Evolutionary conservation across 2,113 vertebrate genomes (phyloP).

Genomic region (Rhipidura dahli): DNA sequence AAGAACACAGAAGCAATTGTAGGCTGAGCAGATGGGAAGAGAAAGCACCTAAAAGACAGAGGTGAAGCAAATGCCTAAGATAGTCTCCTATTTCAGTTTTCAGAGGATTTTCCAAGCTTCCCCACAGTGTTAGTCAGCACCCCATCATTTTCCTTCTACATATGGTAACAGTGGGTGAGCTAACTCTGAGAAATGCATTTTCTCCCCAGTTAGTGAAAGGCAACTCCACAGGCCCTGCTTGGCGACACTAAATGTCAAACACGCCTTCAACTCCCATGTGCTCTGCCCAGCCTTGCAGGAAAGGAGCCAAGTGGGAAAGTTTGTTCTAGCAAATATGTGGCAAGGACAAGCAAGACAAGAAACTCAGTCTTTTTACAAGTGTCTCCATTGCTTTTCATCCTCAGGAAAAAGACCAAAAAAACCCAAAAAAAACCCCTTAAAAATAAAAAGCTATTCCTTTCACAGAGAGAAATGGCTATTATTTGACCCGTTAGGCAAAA

Average conservation of each 20-base stretch:
- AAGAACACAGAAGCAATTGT: conserved; percentile 42
- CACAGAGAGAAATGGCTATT: not conserved
- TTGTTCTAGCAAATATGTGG: not conserved
- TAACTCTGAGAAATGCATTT: conserved; percentile 43
- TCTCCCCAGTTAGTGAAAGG: conserved; percentile 29
- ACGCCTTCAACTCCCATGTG: not conserved
- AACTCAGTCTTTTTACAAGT: not conserved
- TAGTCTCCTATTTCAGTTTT: conserved; percentile 68
- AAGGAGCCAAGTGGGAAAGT: not conserved
- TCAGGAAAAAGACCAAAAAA: not conserved
- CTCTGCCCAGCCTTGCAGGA: not conserved
- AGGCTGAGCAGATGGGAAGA: conserved; percentile 24
- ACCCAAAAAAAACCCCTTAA: too few relatives aligned
- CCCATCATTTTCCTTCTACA: conserved; percentile 67
- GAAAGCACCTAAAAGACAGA: conserved; percentile 11
- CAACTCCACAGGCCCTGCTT: not conserved
- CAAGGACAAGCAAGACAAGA: not conserved
- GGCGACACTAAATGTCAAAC: not conserved
- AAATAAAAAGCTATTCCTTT: not conserved
- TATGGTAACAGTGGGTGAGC: conserved; percentile 36
- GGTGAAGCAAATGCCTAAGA: conserved; percentile 62
- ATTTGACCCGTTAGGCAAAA: not conserved
- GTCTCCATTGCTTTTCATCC: not conserved
- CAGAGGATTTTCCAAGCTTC: conserved; percentile 60
- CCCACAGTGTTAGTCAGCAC: conserved; percentile 66